Conservation (phyloP, 2,113 vertebrate genomes). For the Gopherus evgoodei region DNA sequence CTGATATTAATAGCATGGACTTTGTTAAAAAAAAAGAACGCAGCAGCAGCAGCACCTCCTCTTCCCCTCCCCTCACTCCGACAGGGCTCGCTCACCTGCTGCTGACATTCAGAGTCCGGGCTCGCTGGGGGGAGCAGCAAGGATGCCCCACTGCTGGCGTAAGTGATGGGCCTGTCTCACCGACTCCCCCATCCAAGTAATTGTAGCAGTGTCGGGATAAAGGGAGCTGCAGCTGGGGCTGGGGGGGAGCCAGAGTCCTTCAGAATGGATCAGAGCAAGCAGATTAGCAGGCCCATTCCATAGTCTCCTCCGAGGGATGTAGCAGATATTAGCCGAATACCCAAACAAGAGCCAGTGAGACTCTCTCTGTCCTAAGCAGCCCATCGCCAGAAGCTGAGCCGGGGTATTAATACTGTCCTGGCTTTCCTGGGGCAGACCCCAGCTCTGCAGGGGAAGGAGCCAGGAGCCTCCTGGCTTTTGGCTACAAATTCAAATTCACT, state of each 20-base stretch:
- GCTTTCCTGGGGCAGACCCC: not conserved
- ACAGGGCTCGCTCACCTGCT: not conserved
- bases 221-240: not conserved
- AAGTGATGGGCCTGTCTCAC: not conserved
- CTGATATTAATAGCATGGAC: conserved; percentile 92
- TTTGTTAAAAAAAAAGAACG: conserved; percentile 72
- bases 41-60: conserved; percentile 12
- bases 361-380: accelerated
- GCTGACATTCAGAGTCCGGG: not conserved
- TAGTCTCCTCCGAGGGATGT: not conserved
- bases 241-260: not conserved
- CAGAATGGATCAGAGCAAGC: too few species aligned
- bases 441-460: not conserved
- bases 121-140: too few species aligned
- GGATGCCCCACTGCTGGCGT: not conserved
- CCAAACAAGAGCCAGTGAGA: not conserved
- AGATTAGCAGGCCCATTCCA: accelerated
- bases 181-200: not conserved
- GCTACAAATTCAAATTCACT: not conserved
- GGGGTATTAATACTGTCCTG: not conserved
- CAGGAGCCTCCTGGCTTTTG: not conserved
- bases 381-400: not conserved
- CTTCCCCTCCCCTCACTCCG: not conserved
- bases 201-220: not conserved
- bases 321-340: not conserved